Evolutionary conservation across 2,888 invertebrate species (phyloP).

Genomic region (Galeopsomyia nigrocyanea): DNA sequence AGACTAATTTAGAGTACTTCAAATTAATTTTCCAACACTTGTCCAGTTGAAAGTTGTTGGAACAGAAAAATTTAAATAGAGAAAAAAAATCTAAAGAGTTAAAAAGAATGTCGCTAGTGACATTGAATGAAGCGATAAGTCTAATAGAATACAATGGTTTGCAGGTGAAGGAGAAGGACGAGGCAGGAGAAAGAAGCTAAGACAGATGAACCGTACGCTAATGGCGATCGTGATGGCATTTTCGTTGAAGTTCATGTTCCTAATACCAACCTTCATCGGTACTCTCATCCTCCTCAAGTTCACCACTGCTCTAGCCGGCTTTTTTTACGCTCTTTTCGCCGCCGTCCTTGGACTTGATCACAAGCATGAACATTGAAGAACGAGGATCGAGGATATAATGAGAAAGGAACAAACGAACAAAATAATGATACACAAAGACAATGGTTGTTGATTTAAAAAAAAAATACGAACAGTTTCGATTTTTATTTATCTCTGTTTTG

Average conservation of each 20-base stretch:
- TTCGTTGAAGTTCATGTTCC: slow-evolving; percentile 84
- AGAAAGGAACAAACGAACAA: slow-evolving; percentile 7
- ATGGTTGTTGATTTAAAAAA: slow-evolving; percentile 2
- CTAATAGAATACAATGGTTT: slow-evolving; percentile 65
- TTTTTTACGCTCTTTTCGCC: slow-evolving; percentile 89
- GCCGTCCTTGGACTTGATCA: slow-evolving; percentile 81
- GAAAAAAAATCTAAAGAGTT: background rate
- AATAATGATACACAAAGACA: slow-evolving; percentile 9
- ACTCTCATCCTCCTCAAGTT: slow-evolving; percentile 80
- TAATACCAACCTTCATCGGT: slow-evolving; percentile 83
- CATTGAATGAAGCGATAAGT: slow-evolving; percentile 43
- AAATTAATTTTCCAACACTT: too few relatives aligned
- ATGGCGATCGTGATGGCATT: slow-evolving; percentile 85
- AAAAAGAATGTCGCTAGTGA: background rate
- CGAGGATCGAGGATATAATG: slow-evolving; percentile 12
- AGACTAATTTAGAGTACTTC: too few relatives aligned
- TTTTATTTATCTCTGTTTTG: slow-evolving; percentile 35
- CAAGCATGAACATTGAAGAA: slow-evolving; percentile 15
- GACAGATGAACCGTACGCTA: slow-evolving; percentile 79
- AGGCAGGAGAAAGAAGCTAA: slow-evolving; percentile 61
- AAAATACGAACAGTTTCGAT: slow-evolving; percentile 24
- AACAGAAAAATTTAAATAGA: background rate
- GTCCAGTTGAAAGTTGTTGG: background rate
- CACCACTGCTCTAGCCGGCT: slow-evolving; percentile 86
- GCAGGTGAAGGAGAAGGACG: slow-evolving; percentile 34